A percentile compares a stretch with the other conserved stretches of the same genome.
phyloP scores from a whole-genome alignment of 2,113 vertebrate species.

The Porphyrio hochstetteri region DNA sequence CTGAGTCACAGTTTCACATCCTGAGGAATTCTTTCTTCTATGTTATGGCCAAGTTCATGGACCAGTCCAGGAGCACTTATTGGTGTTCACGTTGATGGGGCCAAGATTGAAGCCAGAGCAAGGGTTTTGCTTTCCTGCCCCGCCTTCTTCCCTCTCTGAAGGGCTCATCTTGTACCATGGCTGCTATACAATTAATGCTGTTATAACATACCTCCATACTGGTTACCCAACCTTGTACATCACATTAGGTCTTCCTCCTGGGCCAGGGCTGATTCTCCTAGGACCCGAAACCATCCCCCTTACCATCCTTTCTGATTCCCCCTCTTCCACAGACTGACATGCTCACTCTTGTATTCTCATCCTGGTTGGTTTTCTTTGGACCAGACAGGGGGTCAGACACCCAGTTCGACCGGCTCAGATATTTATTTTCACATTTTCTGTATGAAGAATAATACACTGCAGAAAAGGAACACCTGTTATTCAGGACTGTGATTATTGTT shows the following conservation, averaged over 20 bases:
- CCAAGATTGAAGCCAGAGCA: background rate
- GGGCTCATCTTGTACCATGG: background rate
- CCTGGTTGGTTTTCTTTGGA: background rate
- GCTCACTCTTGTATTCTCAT: background rate
- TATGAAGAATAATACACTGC: background rate
- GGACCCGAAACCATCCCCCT: background rate
- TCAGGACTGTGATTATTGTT: background rate
- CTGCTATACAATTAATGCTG: background rate
- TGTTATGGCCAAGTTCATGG: background rate
- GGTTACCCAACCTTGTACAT: fast-evolving
- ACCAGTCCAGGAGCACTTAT: background rate
- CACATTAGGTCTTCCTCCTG: background rate
- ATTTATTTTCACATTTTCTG: background rate
- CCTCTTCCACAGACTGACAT: background rate
- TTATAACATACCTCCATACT: too few species aligned
- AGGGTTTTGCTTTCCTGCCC: background rate
- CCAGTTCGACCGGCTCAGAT: background rate
- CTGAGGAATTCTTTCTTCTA: background rate
- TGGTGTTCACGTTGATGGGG: fast-evolving
- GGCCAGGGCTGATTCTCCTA: background rate
- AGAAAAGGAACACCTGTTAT: background rate
- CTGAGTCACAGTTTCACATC: background rate
- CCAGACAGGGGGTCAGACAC: fast-evolving
- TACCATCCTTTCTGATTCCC: background rate
- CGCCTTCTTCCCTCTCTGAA: background rate